Evolutionary conservation across 2,113 vertebrate species (phyloP), one percentile per base, ranked within the genome.

Genomic region (Pimephales promelas): DNA sequence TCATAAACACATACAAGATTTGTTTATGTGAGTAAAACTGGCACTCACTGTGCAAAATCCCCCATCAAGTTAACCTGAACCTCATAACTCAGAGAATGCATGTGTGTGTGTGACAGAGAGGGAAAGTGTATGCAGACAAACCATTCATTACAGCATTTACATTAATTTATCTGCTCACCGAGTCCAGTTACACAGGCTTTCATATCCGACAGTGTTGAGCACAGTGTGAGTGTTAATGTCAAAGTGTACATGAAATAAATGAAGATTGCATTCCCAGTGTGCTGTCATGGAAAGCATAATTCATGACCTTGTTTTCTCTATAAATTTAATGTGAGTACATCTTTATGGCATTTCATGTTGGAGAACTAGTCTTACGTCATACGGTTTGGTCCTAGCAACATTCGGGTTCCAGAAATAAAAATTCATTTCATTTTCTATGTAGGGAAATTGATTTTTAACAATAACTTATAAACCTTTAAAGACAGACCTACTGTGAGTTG

Each of bases 41-140:
- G 59, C 72, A 31, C 57, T 76, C 43, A 11, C 70, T 54, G 82
- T 76, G 72, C 73, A 83, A 77, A 43, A 83, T 62, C 59, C 56
- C 54, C 56, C 43, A 75, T 83, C 56, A 79, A 77, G 82, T 47
- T 61, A 56, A 70, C 61, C n/a, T 59, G 49, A 57, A 56, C 45
- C 61, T 70, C 83, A 84, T 78, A 78, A 78, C 61, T 84, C 74
- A 78, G 14, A 54, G 20, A 20, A 2, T 26, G 9, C 22, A 4
- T 49, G n/a, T 49, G 70, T 47, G 70, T 84, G 86, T 77, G 75
- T 79, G 83, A 85, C 84, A 89, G 89, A 88, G 85, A 86, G 89
- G 18, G 89, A 86, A 87, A 90, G 85, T 87, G 28, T 43, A 57
- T 43, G 52, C 75, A 40, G 47, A 49, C 64, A 81, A 84, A 57